These are phyloP conservation scores for Molanna angustata DNA, from an alignment of 2,888 invertebrate genomes.

Conservation along the genomic window DNA sequence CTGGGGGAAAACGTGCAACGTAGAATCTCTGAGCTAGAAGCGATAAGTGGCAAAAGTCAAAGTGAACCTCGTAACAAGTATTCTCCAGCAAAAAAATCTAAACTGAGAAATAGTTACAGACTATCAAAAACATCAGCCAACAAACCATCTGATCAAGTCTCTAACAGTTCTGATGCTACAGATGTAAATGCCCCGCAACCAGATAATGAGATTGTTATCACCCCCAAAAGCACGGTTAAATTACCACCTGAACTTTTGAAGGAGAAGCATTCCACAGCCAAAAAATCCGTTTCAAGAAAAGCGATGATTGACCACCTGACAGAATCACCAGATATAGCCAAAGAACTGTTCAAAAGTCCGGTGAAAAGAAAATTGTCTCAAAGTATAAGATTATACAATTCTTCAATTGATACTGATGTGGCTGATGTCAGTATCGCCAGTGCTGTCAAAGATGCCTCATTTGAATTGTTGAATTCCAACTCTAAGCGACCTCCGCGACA, in stretches of 20 bases:
- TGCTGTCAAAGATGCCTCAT: conserved; percentile 20
- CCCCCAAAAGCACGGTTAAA: conserved; percentile 45
- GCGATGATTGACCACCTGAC: conserved; percentile 49
- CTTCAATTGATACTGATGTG: conserved; percentile 39
- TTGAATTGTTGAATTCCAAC: conserved; percentile 30
- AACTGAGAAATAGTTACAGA: neutral
- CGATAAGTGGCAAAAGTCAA: conserved; percentile 7
- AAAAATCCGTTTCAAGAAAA: conserved; percentile 50
- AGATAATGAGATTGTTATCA: conserved; percentile 39
- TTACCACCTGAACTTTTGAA: conserved; percentile 46
- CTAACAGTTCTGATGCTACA: conserved; percentile 35
- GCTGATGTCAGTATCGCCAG: conserved; percentile 28
- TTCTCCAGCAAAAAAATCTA: neutral
- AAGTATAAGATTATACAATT: conserved; percentile 49
- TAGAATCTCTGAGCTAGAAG: conserved; percentile 7
- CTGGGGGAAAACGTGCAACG: neutral
- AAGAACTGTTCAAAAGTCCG: conserved; percentile 50
- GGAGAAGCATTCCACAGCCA: conserved; percentile 45
- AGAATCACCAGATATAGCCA: conserved; percentile 45
- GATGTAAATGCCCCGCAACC: conserved; percentile 33
- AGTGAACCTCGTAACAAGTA: conserved; percentile 19
- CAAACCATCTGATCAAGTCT: conserved; percentile 35
- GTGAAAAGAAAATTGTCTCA: conserved; percentile 52
- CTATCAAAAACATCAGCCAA: conserved; percentile 8
- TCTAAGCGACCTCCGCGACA: conserved; percentile 36